Percentiles rank a stretch among this genome's conserved stretches.
Conservation (phyloP, 2,888 invertebrate species). For the Hydropsyche betteni region DNA sequence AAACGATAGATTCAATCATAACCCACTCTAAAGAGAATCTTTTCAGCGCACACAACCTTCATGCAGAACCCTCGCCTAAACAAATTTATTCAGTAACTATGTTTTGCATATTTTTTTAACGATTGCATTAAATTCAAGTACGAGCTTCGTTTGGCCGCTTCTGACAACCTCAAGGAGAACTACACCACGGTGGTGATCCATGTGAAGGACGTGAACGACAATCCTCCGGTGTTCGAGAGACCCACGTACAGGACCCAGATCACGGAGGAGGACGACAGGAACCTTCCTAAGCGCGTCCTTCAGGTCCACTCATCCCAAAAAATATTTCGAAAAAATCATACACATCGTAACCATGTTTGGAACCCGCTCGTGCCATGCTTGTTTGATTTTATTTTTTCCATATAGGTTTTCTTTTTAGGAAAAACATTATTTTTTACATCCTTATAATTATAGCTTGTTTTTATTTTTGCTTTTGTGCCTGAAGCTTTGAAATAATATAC, state of each 20-base stretch:
- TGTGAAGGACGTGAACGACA: constrained; percentile 98
- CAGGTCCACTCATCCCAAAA: constrained; percentile 70
- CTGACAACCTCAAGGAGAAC: constrained; percentile 97
- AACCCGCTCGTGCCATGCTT: constrained; percentile 16
- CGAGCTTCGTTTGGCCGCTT: constrained; percentile 92
- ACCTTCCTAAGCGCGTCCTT: constrained; percentile 90
- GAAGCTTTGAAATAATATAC: not conserved
- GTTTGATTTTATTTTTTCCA: constrained; percentile 24
- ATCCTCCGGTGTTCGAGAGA: constrained; percentile 95
- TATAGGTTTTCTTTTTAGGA: constrained; percentile 34
- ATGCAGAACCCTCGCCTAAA: not conserved
- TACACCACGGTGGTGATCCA: constrained; percentile 96
- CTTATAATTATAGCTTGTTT: constrained; percentile 41
- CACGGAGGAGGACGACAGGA: constrained; percentile 94
- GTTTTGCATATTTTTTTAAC: constrained; percentile 7
- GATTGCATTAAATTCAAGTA: constrained; percentile 69
- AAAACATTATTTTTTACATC: constrained; percentile 7
- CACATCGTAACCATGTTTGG: not conserved
- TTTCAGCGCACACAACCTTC: not conserved
- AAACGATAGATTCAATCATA: no score
- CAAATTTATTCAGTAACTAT: not conserved
- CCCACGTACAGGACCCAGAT: constrained; percentile 95
- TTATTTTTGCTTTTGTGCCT: constrained; percentile 39
- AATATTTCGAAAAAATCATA: constrained; percentile 7
- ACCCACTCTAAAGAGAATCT: not conserved